These are phyloP conservation scores for Rhynchonycteris naso DNA, from an alignment of 2,797 vertebrate genomes.

Conservation along the genomic window DNA sequence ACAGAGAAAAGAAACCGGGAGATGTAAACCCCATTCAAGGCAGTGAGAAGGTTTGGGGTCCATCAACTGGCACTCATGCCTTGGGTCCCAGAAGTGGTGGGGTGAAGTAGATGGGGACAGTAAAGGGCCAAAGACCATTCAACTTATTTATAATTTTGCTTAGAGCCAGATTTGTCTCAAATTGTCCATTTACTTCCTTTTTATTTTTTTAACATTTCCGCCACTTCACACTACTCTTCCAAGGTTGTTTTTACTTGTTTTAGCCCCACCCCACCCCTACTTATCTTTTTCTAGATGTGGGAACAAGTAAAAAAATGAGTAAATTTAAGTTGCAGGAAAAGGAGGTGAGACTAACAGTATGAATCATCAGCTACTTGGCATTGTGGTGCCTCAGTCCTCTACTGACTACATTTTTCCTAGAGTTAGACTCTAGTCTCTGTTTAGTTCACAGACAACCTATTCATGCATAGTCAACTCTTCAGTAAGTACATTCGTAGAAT, in stretches of 20 bases:
- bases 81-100: neutral
- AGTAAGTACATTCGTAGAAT: neutral
- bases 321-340: neutral
- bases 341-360: neutral
- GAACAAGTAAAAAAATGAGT: conserved; percentile 6
- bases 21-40: neutral
- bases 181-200: neutral
- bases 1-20: neutral
- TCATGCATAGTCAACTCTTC: neutral
- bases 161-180: neutral
- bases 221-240: neutral
- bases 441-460: neutral
- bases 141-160: neutral
- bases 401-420: neutral
- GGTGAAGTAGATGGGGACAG: fast-evolving
- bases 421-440: neutral
- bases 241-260: neutral
- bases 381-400: neutral
- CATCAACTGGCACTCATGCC: too few relatives aligned
- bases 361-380: neutral
- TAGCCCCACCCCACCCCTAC: neutral
- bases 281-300: neutral
- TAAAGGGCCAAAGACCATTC: neutral
- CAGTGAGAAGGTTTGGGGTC: neutral
- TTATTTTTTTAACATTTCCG: neutral